Base-by-base conservation (phyloP, 2,113 vertebrate species). In the Leptobrachium ailaonicum region DNA sequence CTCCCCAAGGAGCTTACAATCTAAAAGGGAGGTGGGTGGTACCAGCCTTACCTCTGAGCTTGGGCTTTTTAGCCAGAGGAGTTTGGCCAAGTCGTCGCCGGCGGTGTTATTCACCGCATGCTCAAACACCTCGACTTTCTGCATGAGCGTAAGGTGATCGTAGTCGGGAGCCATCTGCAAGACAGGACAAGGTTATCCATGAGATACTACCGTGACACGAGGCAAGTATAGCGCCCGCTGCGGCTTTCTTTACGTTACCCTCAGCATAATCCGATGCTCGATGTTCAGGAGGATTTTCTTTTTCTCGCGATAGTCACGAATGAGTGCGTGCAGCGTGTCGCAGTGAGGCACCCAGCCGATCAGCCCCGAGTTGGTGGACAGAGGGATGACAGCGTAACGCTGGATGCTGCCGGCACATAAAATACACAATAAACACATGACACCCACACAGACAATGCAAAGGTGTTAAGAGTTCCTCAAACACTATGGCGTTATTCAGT, bases 281-380 rank as follows among this genome's bases (percentile, higher is more conserved):
- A 99, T 99, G 88, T 99, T 99, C 83, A 99, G 95, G 47, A 99
- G 89, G 80, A 99, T 99, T 92, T 99, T 99, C 68, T 99, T 99
- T 89, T 99, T 99, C 89, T 99, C 98, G 0, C 98, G 83, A 87
- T 99, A 99, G 92, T 99, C 98, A 82, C 98, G 90, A 90, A 99
- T 99, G 81, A 99, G 96, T 0, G 98, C 97, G 0, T 99, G 98
- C 78, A 99, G 92, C 0, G 98, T 99, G 89, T 99, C 98, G 40
- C 98, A 99, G 91, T 99, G 97, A 2, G 98, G 97, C 11, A 99
- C 98, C 98, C 98, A 99, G 85, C 98, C 97, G 68, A 99, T 99
- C 82, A 99, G 90, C 67, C 98, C 98, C 0, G 98, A 99, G 89
- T 99, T 99, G 71, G 98, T 99, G 40, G 98, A 99, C 66, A 99